A percentile compares a stretch with the other conserved stretches of the same genome.
These are phyloP conservation scores for Parasteatoda tepidariorum DNA, from an alignment of 1,140 invertebrate genomes.

Conservation along the genomic window DNA sequence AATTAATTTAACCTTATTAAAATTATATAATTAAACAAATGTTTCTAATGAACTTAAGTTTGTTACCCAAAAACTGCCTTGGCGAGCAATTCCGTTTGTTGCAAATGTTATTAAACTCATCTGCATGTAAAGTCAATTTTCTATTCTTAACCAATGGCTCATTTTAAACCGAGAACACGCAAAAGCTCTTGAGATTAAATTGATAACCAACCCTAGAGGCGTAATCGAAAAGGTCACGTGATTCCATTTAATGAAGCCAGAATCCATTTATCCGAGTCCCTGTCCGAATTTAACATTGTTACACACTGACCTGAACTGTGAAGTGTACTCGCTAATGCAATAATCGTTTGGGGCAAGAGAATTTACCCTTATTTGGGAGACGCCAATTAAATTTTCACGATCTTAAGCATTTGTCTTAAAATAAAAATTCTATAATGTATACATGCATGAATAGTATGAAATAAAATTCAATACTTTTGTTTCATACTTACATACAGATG, in stretches of 20 bases:
- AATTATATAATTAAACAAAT: too few relatives aligned
- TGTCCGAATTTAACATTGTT: conserved; percentile 33
- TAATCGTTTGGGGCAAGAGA: neutral
- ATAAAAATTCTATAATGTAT: too few relatives aligned
- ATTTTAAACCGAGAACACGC: conserved; percentile 15
- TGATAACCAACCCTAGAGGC: conserved; percentile 3
- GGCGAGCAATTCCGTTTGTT: too few relatives aligned
- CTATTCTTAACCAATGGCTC: conserved; percentile 14
- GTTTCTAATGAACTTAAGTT: too few relatives aligned
- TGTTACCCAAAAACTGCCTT: too few relatives aligned
- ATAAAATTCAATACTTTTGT: too few relatives aligned
- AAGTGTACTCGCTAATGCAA: conserved; percentile 28
- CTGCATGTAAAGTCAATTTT: neutral
- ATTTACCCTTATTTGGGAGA: neutral
- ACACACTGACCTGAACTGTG: conserved; percentile 8
- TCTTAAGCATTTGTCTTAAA: neutral
- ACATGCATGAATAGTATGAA: too few relatives aligned
- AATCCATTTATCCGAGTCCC: conserved; percentile 28
- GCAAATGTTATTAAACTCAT: neutral
- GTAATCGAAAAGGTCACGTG: conserved; percentile 51
- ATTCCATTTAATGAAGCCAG: conserved; percentile 37
- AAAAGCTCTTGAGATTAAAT: conserved; percentile 16
- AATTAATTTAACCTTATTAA: too few relatives aligned
- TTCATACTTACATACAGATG: too few relatives aligned
- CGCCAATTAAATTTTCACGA: neutral